Evolutionary conservation across 2,113 vertebrate species (phyloP).

Genomic region (Sylvietta virens): DNA sequence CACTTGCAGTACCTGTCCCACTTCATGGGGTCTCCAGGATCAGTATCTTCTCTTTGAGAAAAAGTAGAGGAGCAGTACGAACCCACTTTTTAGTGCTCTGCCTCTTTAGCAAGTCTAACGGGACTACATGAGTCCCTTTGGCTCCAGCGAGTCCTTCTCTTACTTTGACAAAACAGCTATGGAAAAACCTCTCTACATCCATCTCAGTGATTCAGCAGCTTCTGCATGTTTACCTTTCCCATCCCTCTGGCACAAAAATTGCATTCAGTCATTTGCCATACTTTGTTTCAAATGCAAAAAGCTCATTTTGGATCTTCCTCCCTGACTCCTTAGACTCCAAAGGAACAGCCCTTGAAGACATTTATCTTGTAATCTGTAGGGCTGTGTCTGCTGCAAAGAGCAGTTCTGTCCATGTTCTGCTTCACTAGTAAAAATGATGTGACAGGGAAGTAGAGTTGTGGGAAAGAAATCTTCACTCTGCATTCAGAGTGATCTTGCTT

Average conservation of each 20-base stretch:
- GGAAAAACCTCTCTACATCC: neutral
- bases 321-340: neutral
- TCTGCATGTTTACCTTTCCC: neutral
- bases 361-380: neutral
- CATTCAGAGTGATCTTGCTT: neutral
- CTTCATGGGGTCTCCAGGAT: neutral
- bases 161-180: neutral
- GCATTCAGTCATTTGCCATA: neutral
- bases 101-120: neutral
- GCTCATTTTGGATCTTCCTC: neutral
- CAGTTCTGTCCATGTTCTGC: constrained; percentile 17
- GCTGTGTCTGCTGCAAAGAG: neutral
- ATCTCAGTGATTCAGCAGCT: neutral
- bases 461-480: constrained; percentile 9
- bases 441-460: neutral
- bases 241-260: neutral
- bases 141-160: neutral
- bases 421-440: constrained; percentile 27
- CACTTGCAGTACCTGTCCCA: neutral
- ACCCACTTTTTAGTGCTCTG: neutral
- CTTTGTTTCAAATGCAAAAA: neutral
- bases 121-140: neutral
- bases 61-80: neutral
- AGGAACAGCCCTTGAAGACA: neutral
- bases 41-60: neutral